phyloP scores from a whole-genome alignment of 2,113 vertebrate genomes.

The Zootoca vivipara region DNA sequence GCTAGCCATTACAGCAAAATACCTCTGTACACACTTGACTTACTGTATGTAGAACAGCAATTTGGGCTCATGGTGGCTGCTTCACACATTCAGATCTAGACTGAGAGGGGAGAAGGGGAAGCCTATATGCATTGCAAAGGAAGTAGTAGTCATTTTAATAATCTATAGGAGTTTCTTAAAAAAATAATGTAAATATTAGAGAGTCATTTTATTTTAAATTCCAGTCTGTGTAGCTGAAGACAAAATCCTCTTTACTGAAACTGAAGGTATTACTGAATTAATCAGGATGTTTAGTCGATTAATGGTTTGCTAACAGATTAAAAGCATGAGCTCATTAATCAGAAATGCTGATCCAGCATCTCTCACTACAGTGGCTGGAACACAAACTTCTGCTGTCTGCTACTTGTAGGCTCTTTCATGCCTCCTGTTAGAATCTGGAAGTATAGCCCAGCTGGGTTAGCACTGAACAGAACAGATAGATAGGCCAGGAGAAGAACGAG shows the following conservation, averaged over 20 bases:
- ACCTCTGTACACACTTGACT: background rate
- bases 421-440: background rate
- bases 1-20: no score
- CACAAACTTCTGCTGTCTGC: no score
- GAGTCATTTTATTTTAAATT: background rate
- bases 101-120: no score
- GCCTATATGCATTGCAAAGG: background rate
- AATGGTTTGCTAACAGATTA: background rate
- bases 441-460: background rate
- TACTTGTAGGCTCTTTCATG: background rate
- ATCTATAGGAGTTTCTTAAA: background rate
- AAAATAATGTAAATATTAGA: background rate
- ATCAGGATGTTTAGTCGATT: background rate
- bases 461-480: background rate
- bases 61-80: background rate
- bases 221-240: background rate
- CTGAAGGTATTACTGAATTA: background rate
- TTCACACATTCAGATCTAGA: background rate
- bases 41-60: background rate
- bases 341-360: background rate
- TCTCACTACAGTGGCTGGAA: background rate
- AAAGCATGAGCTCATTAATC: background rate
- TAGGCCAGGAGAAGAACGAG: background rate
- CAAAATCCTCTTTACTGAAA: background rate
- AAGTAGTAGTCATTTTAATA: background rate